These are phyloP conservation scores for Neoitamus cyanurus DNA, from an alignment of 2,888 invertebrate genomes.

Conservation along the genomic window DNA sequence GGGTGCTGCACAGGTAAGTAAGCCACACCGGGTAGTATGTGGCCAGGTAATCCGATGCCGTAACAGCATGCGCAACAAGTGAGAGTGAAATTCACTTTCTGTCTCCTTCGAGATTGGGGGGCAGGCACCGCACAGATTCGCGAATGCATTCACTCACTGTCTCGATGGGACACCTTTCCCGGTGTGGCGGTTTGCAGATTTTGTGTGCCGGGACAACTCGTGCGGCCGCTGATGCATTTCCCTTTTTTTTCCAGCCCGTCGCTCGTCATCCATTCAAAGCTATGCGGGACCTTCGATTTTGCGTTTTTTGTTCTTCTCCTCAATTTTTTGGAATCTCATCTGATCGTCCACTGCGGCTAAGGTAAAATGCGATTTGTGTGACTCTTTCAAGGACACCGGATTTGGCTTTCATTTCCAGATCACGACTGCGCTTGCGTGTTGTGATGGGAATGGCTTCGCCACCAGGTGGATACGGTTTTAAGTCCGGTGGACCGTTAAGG, in stretches of 20 bases:
- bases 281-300: background rate
- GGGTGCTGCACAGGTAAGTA: slow-evolving; percentile 18
- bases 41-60: background rate
- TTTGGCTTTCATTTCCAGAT: slow-evolving; percentile 37
- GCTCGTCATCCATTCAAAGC: background rate
- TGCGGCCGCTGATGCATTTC: background rate
- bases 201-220: background rate
- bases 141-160: background rate
- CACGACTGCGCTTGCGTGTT: background rate
- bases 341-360: background rate
- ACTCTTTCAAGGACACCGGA: slow-evolving; percentile 31
- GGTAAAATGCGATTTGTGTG: slow-evolving; percentile 12
- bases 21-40: background rate
- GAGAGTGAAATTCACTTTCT: slow-evolving; percentile 30
- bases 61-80: background rate
- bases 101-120: slow-evolving; percentile 8
- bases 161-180: background rate
- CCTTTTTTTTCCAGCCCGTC: background rate
- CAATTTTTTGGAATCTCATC: slow-evolving; percentile 2
- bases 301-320: background rate
- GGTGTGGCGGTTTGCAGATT: background rate
- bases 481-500: background rate
- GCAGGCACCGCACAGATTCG: too few relatives aligned
- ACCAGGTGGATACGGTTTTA: background rate
- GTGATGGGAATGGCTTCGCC: background rate